Conservation (phyloP, 1,140 invertebrate species). For the Diplogasteroides magnus region DNA sequence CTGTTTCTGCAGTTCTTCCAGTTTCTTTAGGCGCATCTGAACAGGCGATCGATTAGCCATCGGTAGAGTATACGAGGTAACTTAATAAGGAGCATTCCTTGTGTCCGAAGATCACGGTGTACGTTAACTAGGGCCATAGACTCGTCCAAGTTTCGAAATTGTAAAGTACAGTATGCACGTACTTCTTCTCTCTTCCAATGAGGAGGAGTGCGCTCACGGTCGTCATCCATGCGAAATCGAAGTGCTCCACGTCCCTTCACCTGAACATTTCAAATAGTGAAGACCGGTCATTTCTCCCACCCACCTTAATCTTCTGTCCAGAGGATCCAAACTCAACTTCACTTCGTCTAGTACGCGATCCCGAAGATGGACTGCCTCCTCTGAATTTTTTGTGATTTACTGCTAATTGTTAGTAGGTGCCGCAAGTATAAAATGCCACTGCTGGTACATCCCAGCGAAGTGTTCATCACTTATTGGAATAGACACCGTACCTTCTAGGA, state of each 20-base stretch:
- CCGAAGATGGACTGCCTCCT: constrained; percentile 1
- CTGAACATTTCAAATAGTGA: too few species aligned
- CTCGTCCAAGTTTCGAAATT: neutral
- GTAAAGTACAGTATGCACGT: neutral
- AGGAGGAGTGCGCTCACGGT: constrained; percentile 16
- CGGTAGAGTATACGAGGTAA: too few species aligned
- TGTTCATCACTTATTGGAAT: neutral
- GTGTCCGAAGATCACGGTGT: neutral
- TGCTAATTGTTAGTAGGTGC: too few species aligned
- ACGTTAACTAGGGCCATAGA: neutral
- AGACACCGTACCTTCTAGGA: neutral
- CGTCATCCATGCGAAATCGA: constrained; percentile 8
- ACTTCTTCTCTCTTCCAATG: constrained; percentile 28
- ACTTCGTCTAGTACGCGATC: neutral
- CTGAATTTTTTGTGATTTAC: neutral
- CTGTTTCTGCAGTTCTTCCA: constrained; percentile 19
- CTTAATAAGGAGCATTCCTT: neutral
- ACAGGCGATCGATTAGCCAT: neutral
- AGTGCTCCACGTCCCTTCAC: constrained; percentile 28
- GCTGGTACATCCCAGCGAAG: neutral
- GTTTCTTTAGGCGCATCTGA: constrained; percentile 22
- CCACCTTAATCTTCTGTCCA: constrained; percentile 18
- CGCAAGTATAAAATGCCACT: too few species aligned
- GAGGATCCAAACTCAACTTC: neutral
- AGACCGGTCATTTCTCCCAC: constrained; percentile 6